These are phyloP conservation scores for Nasonia longicornis DNA, from an alignment of 1,140 invertebrate genomes.

Conservation along the genomic window DNA sequence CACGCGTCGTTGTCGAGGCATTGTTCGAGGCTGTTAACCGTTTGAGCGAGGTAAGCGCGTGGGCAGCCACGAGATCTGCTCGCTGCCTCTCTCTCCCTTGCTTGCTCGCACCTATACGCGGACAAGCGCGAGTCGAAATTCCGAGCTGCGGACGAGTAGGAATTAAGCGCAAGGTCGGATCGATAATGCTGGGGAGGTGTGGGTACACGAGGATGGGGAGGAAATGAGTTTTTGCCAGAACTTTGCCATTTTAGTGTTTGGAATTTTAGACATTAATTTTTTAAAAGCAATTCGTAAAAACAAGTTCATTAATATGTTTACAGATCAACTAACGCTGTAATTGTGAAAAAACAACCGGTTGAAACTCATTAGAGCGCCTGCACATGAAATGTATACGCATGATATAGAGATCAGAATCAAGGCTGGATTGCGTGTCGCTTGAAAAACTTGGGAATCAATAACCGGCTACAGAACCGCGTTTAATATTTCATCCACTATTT, in stretches of 20 bases:
- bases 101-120: not conserved
- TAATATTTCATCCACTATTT: not conserved
- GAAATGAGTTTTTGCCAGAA: not conserved
- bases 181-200: conserved; percentile 20
- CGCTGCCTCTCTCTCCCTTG: not conserved
- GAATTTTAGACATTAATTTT: too few species aligned
- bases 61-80: not conserved
- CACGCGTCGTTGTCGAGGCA: not conserved
- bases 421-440: too few species aligned
- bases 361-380: too few species aligned
- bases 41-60: not conserved
- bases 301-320: too few species aligned
- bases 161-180: conserved; percentile 33
- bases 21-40: not conserved
- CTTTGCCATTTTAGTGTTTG: not conserved
- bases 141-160: not conserved
- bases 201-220: not conserved
- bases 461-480: not conserved
- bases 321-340: too few species aligned
- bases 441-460: not conserved
- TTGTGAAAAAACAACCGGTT: too few species aligned
- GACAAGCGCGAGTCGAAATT: not conserved
- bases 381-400: too few species aligned
- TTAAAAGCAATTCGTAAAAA: too few species aligned
- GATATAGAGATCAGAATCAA: too few species aligned